A percentile compares a stretch with the other conserved stretches of the same genome.
Conservation (phyloP, 2,888 invertebrate genomes). For the Tinea trinotella region DNA sequence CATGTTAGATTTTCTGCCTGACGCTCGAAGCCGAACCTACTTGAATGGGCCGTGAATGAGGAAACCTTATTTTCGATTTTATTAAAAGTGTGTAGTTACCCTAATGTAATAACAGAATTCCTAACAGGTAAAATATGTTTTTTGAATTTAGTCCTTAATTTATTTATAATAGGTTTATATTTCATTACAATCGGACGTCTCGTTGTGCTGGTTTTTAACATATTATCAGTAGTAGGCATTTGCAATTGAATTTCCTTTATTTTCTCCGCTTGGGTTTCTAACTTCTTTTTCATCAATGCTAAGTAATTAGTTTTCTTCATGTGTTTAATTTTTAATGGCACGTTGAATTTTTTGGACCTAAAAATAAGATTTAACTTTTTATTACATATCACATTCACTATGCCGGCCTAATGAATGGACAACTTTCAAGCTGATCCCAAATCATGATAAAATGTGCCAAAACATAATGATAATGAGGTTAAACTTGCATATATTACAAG, state of each 20-base stretch:
- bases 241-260: not conserved
- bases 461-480: no score
- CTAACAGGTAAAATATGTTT: slow-evolving; percentile 2
- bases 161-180: slow-evolving; percentile 6
- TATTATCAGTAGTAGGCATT: not conserved
- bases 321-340: slow-evolving; percentile 53
- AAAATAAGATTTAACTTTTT: no score
- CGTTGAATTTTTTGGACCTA: slow-evolving; percentile 49
- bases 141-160: slow-evolving; percentile 6
- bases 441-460: no score
- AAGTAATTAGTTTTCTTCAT: slow-evolving; percentile 59
- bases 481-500: no score
- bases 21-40: no score
- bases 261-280: not conserved
- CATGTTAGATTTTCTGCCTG: no score
- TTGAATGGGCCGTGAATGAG: no score
- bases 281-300: slow-evolving; percentile 30
- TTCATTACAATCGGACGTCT: not conserved
- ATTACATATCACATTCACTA: no score
- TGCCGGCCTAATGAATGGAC: no score
- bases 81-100: no score
- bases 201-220: not conserved
- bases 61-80: no score
- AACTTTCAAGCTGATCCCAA: no score
- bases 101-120: not conserved